phyloP scores from a whole-genome alignment of 2,113 vertebrate species.

The Nesoenas mayeri region DNA sequence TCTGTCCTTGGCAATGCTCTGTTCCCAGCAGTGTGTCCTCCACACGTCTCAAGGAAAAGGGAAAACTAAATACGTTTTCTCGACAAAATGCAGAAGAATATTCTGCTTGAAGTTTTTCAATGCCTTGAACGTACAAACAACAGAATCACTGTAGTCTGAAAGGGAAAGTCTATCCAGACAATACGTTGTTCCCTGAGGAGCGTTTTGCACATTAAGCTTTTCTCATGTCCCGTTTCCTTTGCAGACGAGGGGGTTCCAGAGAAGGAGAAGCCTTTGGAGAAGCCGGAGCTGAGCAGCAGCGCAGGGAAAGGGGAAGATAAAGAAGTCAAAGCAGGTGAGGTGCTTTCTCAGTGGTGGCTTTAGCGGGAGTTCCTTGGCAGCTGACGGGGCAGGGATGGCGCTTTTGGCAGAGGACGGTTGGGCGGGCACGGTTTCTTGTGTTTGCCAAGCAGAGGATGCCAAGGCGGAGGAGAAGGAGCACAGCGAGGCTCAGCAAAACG shows the following conservation, averaged over 20 bases:
- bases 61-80: not conserved
- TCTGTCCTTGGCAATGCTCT: not conserved
- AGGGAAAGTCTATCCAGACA: not conserved
- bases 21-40: not conserved
- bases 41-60: not conserved
- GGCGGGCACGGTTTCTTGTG: not conserved
- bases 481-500: constrained; percentile 83
- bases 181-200: not conserved
- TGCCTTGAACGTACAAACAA: rapidly evolving
- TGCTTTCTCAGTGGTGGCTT: not conserved
- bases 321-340: constrained; percentile 84
- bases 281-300: constrained; percentile 71
- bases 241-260: constrained; percentile 79
- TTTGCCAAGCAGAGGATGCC: constrained; percentile 72
- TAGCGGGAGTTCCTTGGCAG: not conserved
- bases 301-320: constrained; percentile 78
- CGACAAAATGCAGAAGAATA: not conserved
- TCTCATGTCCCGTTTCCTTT: not conserved
- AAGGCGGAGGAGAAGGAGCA: constrained; percentile 82
- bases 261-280: constrained; percentile 79
- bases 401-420: rapidly evolving
- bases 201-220: not conserved
- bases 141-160: not conserved
- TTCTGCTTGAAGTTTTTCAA: not conserved
- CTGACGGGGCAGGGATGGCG: not conserved